Conservation (phyloP, 1,140 invertebrate species). For the Drosophila repleta region DNA sequence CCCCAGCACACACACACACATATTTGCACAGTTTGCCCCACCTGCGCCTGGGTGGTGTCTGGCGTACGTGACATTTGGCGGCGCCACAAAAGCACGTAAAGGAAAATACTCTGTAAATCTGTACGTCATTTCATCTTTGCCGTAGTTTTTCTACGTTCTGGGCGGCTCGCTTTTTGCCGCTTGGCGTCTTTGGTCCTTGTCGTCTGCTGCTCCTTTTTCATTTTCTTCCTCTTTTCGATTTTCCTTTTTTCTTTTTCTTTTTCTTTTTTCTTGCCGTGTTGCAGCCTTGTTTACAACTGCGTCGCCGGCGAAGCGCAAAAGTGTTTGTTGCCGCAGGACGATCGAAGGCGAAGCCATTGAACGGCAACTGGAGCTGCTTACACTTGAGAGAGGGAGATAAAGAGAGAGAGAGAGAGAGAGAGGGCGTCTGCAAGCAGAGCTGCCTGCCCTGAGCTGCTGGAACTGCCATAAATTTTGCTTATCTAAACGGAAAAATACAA, state of each 20-base stretch:
- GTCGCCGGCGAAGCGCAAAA: constrained; percentile 74
- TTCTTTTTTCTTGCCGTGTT: constrained; percentile 8
- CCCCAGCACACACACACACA: background rate
- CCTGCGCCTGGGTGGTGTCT: constrained; percentile 50
- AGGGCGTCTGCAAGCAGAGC: constrained; percentile 8
- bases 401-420: background rate
- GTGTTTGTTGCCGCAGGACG: constrained; percentile 75
- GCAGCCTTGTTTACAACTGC: constrained; percentile 72
- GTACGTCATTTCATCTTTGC: constrained; percentile 53
- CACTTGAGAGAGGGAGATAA: background rate
- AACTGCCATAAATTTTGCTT: constrained; percentile 78
- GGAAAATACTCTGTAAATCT: constrained; percentile 77
- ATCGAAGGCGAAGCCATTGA: constrained; percentile 30
- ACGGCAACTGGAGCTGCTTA: constrained; percentile 7
- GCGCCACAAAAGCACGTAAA: constrained; percentile 75
- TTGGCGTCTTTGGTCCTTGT: constrained; percentile 39
- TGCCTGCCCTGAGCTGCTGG: constrained; percentile 20
- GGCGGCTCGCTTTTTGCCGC: constrained; percentile 15
- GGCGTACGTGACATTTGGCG: constrained; percentile 77
- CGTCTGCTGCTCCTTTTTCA: background rate
- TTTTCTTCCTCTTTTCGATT: background rate
- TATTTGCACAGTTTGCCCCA: constrained; percentile 1
- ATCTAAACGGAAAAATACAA: constrained; percentile 81
- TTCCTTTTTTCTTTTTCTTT: background rate
- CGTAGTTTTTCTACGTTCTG: constrained; percentile 35